Conservation (phyloP, 2,113 vertebrate species). For the Pyxicephalus adspersus region DNA sequence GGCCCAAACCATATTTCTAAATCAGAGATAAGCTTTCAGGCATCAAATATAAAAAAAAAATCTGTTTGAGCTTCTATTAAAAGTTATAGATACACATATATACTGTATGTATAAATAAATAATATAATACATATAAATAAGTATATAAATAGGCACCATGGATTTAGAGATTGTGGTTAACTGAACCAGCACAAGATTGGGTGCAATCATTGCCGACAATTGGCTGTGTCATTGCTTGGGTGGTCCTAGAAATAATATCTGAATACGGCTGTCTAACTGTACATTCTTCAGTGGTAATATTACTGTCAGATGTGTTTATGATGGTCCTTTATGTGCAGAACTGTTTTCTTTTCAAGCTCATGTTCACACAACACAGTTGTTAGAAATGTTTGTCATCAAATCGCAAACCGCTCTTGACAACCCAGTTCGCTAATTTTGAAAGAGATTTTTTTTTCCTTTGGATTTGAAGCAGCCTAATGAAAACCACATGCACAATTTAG, state of each 20-base stretch:
- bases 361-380: slow-evolving; percentile 24
- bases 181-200: not conserved
- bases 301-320: slow-evolving; percentile 22
- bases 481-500: slow-evolving; percentile 43
- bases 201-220: not conserved
- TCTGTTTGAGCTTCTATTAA: too few species aligned
- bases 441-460: slow-evolving; percentile 5
- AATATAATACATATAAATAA: not conserved
- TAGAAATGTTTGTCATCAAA: slow-evolving; percentile 36
- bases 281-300: not conserved
- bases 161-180: too few species aligned
- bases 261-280: not conserved
- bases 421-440: slow-evolving; percentile 23
- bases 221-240: not conserved
- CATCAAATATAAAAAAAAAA: too few species aligned
- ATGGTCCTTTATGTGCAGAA: not conserved
- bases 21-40: too few species aligned
- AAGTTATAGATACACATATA: too few species aligned
- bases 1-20: too few species aligned
- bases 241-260: not conserved
- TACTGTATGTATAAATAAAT: too few species aligned
- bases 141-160: not conserved
- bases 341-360: slow-evolving; percentile 11
- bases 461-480: slow-evolving; percentile 34
- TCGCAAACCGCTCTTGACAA: slow-evolving; percentile 36